A percentile compares a stretch with the other conserved stretches of the same genome.
Conservation (phyloP, 2,113 vertebrate genomes). For the Alouatta palliata region DNA sequence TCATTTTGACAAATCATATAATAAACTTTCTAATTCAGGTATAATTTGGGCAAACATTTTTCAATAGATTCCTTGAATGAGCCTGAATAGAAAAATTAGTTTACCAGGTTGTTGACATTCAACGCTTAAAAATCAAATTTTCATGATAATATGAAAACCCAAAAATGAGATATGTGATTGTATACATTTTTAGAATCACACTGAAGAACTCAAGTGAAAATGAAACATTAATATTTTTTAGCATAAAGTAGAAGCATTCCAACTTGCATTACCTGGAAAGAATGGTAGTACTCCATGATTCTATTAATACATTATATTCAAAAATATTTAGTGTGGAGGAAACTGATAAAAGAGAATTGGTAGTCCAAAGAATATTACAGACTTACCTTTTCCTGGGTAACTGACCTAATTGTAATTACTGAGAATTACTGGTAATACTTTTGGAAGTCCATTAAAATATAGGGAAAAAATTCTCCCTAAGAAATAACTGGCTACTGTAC, state of each 20-base stretch:
- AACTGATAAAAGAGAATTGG: slow-evolving; percentile 4
- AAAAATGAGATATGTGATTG: slow-evolving; percentile 18
- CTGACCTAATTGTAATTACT: slow-evolving; percentile 24
- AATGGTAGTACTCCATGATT: not conserved
- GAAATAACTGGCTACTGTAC: not conserved
- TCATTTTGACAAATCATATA: slow-evolving; percentile 8
- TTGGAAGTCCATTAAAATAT: slow-evolving; percentile 9
- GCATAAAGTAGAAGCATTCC: slow-evolving; percentile 24
- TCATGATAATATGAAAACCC: not conserved
- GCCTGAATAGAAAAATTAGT: slow-evolving; percentile 21
- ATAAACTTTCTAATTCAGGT: not conserved
- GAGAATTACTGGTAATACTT: not conserved
- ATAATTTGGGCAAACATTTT: not conserved
- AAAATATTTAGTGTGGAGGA: not conserved
- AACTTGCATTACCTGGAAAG: slow-evolving; percentile 15
- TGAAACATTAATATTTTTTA: not conserved
- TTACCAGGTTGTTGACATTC: slow-evolving; percentile 8
- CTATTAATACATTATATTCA: not conserved
- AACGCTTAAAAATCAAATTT: not conserved
- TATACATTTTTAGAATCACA: slow-evolving; percentile 3
- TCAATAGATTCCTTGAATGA: not conserved
- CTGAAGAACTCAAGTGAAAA: not conserved
- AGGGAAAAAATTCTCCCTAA: not conserved
- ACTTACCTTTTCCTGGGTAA: slow-evolving; percentile 41
- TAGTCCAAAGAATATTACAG: slow-evolving; percentile 34